phyloP scores from a whole-genome alignment of 1,140 invertebrate species.

The Zelostemma sp. region DNA sequence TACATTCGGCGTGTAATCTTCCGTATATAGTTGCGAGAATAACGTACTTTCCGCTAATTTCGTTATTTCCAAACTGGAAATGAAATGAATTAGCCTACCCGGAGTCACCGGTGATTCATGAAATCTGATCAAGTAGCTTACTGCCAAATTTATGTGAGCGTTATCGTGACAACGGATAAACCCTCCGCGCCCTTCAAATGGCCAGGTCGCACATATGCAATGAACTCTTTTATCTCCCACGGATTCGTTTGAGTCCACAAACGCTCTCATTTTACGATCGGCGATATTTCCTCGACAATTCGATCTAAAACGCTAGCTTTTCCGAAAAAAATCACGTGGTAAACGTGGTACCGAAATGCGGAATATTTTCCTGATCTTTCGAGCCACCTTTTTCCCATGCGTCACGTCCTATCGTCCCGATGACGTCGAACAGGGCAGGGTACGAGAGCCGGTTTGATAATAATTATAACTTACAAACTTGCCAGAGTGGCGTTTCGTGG shows the following conservation, averaged over 20 bases:
- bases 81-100: neutral
- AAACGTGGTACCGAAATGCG: no score
- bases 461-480: conserved; percentile 43
- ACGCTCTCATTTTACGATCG: neutral
- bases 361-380: no score
- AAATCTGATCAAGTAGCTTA: neutral
- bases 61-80: neutral
- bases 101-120: neutral
- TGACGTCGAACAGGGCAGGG: conserved; percentile 17
- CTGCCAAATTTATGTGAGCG: conserved; percentile 37
- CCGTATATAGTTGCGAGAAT: neutral
- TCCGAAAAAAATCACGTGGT: no score
- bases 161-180: conserved; percentile 49
- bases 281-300: conserved; percentile 15
- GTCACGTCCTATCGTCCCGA: conserved; percentile 23
- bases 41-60: neutral
- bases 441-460: conserved; percentile 26
- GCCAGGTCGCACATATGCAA: conserved; percentile 49
- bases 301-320: no score
- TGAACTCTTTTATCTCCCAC: conserved; percentile 50
- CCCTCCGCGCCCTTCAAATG: conserved; percentile 31
- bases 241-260: conserved; percentile 47
- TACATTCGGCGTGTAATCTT: no score
- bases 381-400: no score
- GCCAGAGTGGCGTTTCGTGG: conserved; percentile 24